A percentile compares a stretch with the other conserved stretches of the same genome.
These are phyloP conservation scores for Suillia variegata DNA, from an alignment of 2,888 invertebrate genomes.

Conservation along the genomic window DNA sequence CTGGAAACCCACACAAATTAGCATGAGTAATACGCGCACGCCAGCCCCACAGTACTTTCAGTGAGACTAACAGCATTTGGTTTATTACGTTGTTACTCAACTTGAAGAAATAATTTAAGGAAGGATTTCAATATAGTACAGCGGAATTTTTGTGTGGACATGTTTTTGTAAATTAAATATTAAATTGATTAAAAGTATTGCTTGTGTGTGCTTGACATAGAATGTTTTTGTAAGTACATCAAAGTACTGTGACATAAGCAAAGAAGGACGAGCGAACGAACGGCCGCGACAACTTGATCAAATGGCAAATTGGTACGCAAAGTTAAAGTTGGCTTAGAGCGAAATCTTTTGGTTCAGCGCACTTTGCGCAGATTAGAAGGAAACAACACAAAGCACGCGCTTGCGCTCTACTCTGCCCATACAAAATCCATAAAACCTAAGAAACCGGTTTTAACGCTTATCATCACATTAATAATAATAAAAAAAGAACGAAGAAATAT, in stretches of 20 bases:
- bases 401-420: neutral
- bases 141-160: too few species aligned
- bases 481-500: neutral
- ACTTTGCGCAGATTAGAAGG: slow-evolving; percentile 3
- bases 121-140: too few species aligned
- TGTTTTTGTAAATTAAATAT: too few species aligned
- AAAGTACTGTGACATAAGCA: neutral
- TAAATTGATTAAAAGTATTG: too few species aligned
- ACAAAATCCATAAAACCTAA: neutral
- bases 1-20: slow-evolving; percentile 30
- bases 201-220: too few species aligned
- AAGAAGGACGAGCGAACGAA: neutral
- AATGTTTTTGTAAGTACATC: neutral
- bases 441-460: slow-evolving; percentile 6
- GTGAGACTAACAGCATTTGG: too few species aligned
- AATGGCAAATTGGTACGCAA: neutral
- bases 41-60: too few species aligned
- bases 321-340: slow-evolving; percentile 28
- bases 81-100: too few species aligned
- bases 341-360: slow-evolving; percentile 17
- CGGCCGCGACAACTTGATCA: neutral
- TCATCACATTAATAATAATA: neutral
- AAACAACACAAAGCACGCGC: neutral
- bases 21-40: slow-evolving; percentile 25
- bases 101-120: too few species aligned